Percentiles rank a stretch among this genome's conserved stretches.
Conservation (phyloP, 2,113 vertebrate species). For the Eclectus roratus region DNA sequence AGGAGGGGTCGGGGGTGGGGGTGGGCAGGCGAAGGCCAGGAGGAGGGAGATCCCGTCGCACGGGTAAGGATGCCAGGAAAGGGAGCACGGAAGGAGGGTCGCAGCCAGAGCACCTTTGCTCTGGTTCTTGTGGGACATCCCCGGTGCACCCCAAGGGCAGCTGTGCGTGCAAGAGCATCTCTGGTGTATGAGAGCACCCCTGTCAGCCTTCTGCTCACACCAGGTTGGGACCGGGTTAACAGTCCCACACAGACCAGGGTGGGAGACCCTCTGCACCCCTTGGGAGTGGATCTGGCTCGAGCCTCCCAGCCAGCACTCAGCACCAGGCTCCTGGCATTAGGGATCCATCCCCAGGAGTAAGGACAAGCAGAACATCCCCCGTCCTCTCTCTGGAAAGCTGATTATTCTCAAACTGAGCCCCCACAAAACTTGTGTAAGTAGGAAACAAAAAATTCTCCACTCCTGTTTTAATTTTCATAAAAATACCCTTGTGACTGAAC, state of each 20-base stretch:
- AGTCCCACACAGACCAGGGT: background rate
- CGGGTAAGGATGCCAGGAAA: background rate
- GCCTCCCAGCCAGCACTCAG: background rate
- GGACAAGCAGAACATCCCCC: fast-evolving
- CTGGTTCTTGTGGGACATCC: fast-evolving
- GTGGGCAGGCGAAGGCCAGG: background rate
- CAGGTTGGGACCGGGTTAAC: background rate
- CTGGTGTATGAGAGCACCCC: background rate
- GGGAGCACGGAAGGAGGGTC: background rate
- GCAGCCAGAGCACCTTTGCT: background rate
- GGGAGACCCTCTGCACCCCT: background rate
- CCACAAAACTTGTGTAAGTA: background rate
- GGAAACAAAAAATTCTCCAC: background rate
- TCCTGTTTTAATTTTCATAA: background rate
- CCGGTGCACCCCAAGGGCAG: background rate
- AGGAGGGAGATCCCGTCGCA: background rate
- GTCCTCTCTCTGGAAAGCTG: background rate
- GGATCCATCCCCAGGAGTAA: background rate
- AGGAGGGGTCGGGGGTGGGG: background rate
- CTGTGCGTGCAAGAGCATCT: background rate
- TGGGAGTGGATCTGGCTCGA: background rate
- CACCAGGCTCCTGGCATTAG: background rate
- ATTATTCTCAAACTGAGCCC: background rate
- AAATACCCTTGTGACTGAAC: background rate
- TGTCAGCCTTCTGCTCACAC: background rate